Evolutionary conservation across 2,888 invertebrate species (phyloP).

Genomic region (Cryptus armator): DNA sequence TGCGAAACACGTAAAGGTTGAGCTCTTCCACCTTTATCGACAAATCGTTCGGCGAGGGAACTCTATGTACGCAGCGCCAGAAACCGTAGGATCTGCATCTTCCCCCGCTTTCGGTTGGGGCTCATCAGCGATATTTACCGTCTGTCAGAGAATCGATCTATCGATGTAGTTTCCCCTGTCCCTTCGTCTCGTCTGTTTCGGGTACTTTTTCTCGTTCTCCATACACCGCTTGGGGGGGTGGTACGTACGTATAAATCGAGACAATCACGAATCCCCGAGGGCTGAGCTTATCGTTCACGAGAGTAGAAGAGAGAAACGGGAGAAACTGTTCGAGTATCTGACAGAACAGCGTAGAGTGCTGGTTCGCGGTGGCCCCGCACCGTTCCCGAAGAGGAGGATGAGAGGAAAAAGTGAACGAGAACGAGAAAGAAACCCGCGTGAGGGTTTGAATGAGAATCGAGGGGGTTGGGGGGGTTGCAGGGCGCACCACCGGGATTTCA

Average conservation of each 20-base stretch:
- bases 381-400: constrained; percentile 35
- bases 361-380: constrained; percentile 19
- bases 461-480: constrained; percentile 55
- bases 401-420: constrained; percentile 43
- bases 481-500: constrained; percentile 74
- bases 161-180: constrained; percentile 71
- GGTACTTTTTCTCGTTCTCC: constrained; percentile 47
- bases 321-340: constrained; percentile 62
- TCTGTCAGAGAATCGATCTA: constrained; percentile 78
- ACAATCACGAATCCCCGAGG: constrained; percentile 82
- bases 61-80: background rate
- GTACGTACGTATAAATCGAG: constrained; percentile 78
- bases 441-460: constrained; percentile 61
- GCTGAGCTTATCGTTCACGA: constrained; percentile 79
- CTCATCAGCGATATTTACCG: constrained; percentile 82
- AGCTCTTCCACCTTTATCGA: constrained; percentile 69
- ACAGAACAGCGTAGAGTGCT: constrained; percentile 44
- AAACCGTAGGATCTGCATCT: constrained; percentile 30
- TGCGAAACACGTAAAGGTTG: constrained; percentile 57
- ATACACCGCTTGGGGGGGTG: constrained; percentile 45
- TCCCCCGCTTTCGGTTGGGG: constrained; percentile 70
- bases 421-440: constrained; percentile 33
- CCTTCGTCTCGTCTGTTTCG: constrained; percentile 39
- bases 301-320: constrained; percentile 40
- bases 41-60: constrained; percentile 76